Conservation (phyloP, 1,140 invertebrate species). For the Listronotus oregonensis region DNA sequence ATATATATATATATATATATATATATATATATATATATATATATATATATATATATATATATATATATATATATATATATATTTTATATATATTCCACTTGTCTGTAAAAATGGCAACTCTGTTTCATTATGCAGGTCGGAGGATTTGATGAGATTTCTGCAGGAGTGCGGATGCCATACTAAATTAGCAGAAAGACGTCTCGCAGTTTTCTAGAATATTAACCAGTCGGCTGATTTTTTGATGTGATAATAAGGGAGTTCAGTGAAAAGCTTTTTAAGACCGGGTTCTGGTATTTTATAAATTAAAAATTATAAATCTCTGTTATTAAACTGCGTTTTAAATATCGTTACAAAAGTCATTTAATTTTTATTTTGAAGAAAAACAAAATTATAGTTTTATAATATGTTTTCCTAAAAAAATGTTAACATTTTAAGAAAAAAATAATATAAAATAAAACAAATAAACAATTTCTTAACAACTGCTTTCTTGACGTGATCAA, state of each 20-base stretch:
- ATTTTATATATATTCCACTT: too few relatives aligned
- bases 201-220: conserved; percentile 30
- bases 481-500: too few relatives aligned
- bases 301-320: conserved; percentile 5
- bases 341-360: too few relatives aligned
- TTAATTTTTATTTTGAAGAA: too few relatives aligned
- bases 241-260: conserved; percentile 27
- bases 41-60: conserved; percentile 14
- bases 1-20: conserved; percentile 13
- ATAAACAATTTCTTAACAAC: too few relatives aligned
- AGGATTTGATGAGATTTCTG: conserved; percentile 30
- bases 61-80: conserved; percentile 6
- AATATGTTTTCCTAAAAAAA: too few relatives aligned
- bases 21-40: conserved; percentile 14
- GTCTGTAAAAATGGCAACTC: conserved; percentile 9
- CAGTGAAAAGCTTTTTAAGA: conserved; percentile 5
- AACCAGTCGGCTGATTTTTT: conserved; percentile 25
- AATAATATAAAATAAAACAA: too few relatives aligned
- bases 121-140: conserved; percentile 23
- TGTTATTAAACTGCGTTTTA: too few relatives aligned
- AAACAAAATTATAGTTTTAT: too few relatives aligned
- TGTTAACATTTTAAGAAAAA: too few relatives aligned
- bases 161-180: conserved; percentile 28
- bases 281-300: conserved; percentile 5
- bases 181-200: conserved; percentile 24